Evolutionary conservation across 2,113 vertebrate species (phyloP), one percentile per base, ranked within the genome.

Genomic region (Podarcis cretensis): DNA sequence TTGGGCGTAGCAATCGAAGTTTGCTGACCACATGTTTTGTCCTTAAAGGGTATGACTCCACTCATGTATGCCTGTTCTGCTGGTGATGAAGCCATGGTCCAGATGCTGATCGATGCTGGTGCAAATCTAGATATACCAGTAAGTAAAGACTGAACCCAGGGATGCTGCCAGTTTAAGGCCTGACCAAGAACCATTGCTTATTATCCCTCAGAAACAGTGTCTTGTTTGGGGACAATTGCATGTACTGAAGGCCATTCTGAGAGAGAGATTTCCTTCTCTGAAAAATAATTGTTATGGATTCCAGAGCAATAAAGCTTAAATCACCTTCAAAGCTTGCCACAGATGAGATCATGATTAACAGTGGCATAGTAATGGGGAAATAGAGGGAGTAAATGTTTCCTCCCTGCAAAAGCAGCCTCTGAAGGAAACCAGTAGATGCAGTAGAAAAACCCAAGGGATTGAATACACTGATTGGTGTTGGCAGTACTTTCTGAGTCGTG

Each of bases 61-160:
- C 97, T 99, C 54, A 99, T 99, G 99, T 99, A 99, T 0, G 98
- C 99, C 93, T 99, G 99, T 59, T 98, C 98, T 66, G 98, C 98
- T 59, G 99, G 99, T 94, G 99, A 99, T 6, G 99, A 99, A 93
- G 99, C 99, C 65, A 98, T 99, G 94, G 99, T 99, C 87, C 99
- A 99, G 95, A 99, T 99, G 99, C 90, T 99, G 91, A 98, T 99
- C 94, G 98, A 99, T 48, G 99, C 99, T 0, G 98, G 98, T 76
- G 99, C 99, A 71, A 99, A 98, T 95, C 95, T 98, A 89, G 98
- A 98, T 80, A 90, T 97, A 81, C 96, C 97, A 43, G 97, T 98
- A 87, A 96, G 96, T 95, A 89, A 84, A 0, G 30, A 54, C 48
- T 30, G 12, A 4, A 6, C 54, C 1, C n/a, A 74, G n/a, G 2